phyloP scores from a whole-genome alignment of 2,888 invertebrate species.

The Agrotis segetum region DNA sequence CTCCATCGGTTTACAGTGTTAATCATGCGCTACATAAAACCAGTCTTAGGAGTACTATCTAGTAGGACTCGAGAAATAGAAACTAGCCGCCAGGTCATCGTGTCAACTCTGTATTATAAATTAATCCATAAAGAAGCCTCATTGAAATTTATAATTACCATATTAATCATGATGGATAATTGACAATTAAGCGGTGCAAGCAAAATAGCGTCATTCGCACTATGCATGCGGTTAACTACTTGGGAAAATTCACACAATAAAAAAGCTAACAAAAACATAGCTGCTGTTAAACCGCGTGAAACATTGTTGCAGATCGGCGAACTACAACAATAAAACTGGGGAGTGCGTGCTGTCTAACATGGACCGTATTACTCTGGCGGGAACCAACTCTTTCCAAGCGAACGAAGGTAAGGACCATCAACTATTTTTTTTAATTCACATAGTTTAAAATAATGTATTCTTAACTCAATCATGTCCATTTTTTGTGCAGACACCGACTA shows the following conservation, averaged over 20 bases:
- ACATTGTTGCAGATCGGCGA: slow-evolving; percentile 95
- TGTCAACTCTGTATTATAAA: slow-evolving; percentile 57
- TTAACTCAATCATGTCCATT: slow-evolving; percentile 26
- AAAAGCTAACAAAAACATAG: slow-evolving; percentile 76
- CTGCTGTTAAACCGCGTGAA: slow-evolving; percentile 78
- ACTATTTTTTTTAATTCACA: slow-evolving; percentile 47
- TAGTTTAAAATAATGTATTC: slow-evolving; percentile 27
- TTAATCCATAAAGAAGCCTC: slow-evolving; percentile 35
- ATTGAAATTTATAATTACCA: slow-evolving; percentile 54
- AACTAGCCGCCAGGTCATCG: slow-evolving; percentile 56
- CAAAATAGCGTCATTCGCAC: slow-evolving; percentile 68
- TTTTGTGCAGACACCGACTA: slow-evolving; percentile 92
- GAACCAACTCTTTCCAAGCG: slow-evolving; percentile 94
- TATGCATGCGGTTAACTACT: slow-evolving; percentile 72
- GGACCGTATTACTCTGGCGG: slow-evolving; percentile 97
- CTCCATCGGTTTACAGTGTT: slow-evolving; percentile 42
- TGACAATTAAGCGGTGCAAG: slow-evolving; percentile 67
- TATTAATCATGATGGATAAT: slow-evolving; percentile 63
- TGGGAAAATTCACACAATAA: slow-evolving; percentile 86
- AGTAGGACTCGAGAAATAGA: slow-evolving; percentile 49
- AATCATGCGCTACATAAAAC: slow-evolving; percentile 60
- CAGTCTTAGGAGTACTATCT: slow-evolving; percentile 52
- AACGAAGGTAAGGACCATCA: slow-evolving; percentile 89
- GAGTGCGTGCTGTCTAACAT: slow-evolving; percentile 97
- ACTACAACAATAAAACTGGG: slow-evolving; percentile 96